Conservation (phyloP, 2,113 vertebrate genomes). For the Sinocyclocheilus maitianheensis region DNA sequence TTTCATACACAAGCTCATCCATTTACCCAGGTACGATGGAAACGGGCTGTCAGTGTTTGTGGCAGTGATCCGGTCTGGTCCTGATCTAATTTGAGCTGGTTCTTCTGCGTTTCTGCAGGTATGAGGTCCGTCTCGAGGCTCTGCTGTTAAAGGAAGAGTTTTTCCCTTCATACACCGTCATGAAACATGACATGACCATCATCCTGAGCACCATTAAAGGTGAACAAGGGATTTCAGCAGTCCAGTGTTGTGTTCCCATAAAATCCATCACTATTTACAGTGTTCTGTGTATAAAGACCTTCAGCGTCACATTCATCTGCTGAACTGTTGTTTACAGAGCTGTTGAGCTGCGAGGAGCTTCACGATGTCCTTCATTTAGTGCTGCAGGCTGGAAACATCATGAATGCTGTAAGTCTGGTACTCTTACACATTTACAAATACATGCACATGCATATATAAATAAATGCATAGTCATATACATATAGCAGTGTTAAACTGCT, state of each 20-base stretch:
- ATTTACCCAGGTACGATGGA: slow-evolving; percentile 86
- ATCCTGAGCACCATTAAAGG: slow-evolving; percentile 83
- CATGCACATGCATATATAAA: neutral
- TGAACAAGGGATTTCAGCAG: slow-evolving; percentile 57
- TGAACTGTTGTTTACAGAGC: slow-evolving; percentile 72
- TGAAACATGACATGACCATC: slow-evolving; percentile 78
- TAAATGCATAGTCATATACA: neutral
- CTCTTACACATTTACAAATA: neutral
- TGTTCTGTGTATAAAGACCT: neutral
- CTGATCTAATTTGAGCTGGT: neutral
- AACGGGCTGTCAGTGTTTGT: slow-evolving; percentile 10
- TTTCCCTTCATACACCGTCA: slow-evolving; percentile 75
- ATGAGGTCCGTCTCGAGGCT: slow-evolving; percentile 84
- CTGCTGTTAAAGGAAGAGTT: slow-evolving; percentile 93
- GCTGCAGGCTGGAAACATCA: slow-evolving; percentile 95
- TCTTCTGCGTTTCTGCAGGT: slow-evolving; percentile 70
- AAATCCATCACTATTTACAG: neutral
- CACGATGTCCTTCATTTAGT: slow-evolving; percentile 94
- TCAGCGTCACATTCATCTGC: neutral
- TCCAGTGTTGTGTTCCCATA: no score
- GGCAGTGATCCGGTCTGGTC: neutral
- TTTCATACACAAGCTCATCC: slow-evolving; percentile 85
- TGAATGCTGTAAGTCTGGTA: slow-evolving; percentile 87
- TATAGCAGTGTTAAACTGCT: neutral
- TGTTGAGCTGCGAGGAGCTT: slow-evolving; percentile 91